Conservation (phyloP, 2,797 vertebrate species). For the Natrix natrix region DNA sequence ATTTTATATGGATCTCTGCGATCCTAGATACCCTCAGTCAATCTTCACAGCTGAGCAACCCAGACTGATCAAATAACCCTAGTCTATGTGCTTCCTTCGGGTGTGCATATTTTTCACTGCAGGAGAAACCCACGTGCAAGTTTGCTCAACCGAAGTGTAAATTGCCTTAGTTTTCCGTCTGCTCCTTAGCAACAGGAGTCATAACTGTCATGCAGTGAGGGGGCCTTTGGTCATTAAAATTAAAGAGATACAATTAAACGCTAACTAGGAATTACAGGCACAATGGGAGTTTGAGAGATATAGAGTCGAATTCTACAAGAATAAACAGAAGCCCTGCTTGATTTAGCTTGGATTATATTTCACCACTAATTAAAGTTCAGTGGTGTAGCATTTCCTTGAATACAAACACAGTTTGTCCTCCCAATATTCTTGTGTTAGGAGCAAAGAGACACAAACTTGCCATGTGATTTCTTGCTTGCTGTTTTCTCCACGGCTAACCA, state of each 20-base stretch:
- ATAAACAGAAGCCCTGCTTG: slow-evolving; percentile 44
- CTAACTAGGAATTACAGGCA: slow-evolving; percentile 39
- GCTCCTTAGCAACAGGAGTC: neutral
- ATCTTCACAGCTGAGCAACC: neutral
- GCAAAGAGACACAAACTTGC: slow-evolving; percentile 17
- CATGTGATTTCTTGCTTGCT: neutral
- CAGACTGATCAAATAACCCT: too few species aligned
- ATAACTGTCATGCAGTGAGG: neutral
- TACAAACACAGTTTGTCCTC: slow-evolving; percentile 9
- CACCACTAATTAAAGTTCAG: slow-evolving; percentile 52
- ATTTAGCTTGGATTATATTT: slow-evolving; percentile 51
- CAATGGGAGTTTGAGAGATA: neutral
- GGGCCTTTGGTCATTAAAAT: slow-evolving; percentile 27
- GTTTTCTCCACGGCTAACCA: neutral
- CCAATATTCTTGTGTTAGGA: neutral
- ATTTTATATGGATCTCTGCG: neutral
- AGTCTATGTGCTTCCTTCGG: neutral
- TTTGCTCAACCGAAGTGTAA: neutral
- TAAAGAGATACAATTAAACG: slow-evolving; percentile 48
- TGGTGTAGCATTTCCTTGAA: slow-evolving; percentile 31
- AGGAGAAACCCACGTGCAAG: neutral
- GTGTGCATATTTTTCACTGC: neutral
- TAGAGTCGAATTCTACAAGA: slow-evolving; percentile 43
- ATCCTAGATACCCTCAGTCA: neutral
- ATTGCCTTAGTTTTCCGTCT: neutral